A percentile compares a stretch with the other conserved stretches of the same genome.
These are phyloP conservation scores for Rhamphomyia laevipes DNA, from an alignment of 2,888 invertebrate species.

Conservation along the genomic window DNA sequence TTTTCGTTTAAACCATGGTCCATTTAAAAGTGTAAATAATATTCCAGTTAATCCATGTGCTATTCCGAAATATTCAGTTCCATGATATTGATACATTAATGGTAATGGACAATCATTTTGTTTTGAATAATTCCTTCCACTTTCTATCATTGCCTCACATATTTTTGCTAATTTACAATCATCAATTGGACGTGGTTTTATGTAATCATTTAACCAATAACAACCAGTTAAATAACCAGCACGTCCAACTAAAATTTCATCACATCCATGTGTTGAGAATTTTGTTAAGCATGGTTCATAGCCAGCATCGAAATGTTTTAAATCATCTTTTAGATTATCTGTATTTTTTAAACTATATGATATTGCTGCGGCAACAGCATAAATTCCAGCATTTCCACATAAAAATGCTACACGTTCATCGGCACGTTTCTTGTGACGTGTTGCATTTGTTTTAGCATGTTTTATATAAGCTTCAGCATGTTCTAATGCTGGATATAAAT, in stretches of 20 bases:
- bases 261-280: conserved; percentile 57
- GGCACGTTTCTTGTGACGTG: conserved; percentile 36
- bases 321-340: conserved; percentile 34
- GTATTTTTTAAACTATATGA: conserved; percentile 39
- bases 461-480: conserved; percentile 50
- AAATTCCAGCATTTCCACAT: conserved; percentile 68
- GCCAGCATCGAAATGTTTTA: conserved; percentile 32
- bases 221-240: conserved; percentile 72
- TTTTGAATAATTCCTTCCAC: conserved; percentile 56
- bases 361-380: conserved; percentile 56
- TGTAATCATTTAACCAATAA: conserved; percentile 49
- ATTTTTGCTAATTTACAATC: conserved; percentile 48
- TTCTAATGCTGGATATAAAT: conserved; percentile 42
- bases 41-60: conserved; percentile 56
- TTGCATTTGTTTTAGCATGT: conserved; percentile 45
- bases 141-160: conserved; percentile 55
- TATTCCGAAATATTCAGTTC: conserved; percentile 42
- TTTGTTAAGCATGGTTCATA: conserved; percentile 40
- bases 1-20: conserved; percentile 36
- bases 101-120: conserved; percentile 48
- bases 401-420: conserved; percentile 59
- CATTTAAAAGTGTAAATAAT: conserved; percentile 50
- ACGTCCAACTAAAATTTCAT: conserved; percentile 76
- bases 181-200: conserved; percentile 28
- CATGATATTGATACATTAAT: conserved; percentile 58